Base-by-base conservation (phyloP, 2,113 vertebrate species). In the Spilogale gracilis region DNA sequence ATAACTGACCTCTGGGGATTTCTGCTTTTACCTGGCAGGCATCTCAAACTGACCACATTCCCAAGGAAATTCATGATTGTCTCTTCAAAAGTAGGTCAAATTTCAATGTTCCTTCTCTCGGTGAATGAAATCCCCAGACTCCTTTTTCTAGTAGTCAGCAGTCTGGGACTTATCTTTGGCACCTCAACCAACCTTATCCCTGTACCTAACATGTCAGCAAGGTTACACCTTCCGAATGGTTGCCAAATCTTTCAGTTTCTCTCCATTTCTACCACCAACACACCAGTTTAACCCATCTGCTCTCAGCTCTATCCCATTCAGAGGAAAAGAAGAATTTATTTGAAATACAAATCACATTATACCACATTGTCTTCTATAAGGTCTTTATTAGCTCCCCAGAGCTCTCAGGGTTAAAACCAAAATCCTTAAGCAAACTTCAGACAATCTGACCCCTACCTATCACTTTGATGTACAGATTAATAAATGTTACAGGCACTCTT, bases 121-220 rank as follows among this genome's bases (percentile, higher is more conserved):
- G 6, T 61, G 52, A 91, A 27, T 84, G 52, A 86, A 80, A 74
- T 50, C 23, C 91, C 30, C 6, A 48, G 74, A 80, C 14, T 80
- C 76, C n/a, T 58, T 6, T 58, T 85, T 69, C 32, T 1, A 71
- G 58, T 91, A 78, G 23, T 92, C 86, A 97, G 93, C 89, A 91
- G 92, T 92, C 65, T 76, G 60, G 60, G 38, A 48, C 58, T 94
- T 92, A 58, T 61, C 67, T 93, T 63, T 95, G 73, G 48, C 45
- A 86, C 38, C 14, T 86, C 10, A 25, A 82, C 86, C 32, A 81
- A n/a, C 16, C 25, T 95, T 20, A 32, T 38, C n/a, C 8, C 8
- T 21, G 5, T 45, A n/a, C 73, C 18, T 3, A 92, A 25, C 23
- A 56, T 63, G 69, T 38, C 58, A 89, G 45, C 32, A 94, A 79